phyloP scores from a whole-genome alignment of 2,113 vertebrate species.

The Aleadryas rufinucha region DNA sequence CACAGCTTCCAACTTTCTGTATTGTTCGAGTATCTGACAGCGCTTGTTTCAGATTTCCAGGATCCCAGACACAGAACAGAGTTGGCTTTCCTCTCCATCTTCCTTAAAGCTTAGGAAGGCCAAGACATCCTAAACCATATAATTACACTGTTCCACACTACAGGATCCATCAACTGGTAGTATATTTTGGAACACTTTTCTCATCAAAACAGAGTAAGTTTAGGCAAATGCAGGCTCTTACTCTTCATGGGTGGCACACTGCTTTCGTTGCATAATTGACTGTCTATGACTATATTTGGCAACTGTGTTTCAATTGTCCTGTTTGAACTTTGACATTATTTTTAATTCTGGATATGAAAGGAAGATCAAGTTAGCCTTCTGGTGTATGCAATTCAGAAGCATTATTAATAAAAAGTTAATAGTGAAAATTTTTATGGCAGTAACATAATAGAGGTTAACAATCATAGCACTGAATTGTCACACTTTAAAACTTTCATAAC shows the following conservation, averaged over 20 bases:
- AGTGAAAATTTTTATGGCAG: slow-evolving; percentile 12
- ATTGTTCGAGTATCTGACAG: neutral
- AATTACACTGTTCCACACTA: neutral
- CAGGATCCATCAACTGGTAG: neutral
- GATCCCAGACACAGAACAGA: neutral
- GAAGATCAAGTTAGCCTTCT: slow-evolving; percentile 17
- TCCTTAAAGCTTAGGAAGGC: neutral
- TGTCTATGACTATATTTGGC: slow-evolving; percentile 57
- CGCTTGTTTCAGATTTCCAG: neutral
- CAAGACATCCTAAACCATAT: neutral
- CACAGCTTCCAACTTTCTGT: neutral
- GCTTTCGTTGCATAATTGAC: slow-evolving; percentile 54
- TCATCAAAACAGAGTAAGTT: neutral
- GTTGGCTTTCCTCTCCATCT: neutral
- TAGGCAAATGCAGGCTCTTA: neutral
- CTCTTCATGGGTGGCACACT: slow-evolving; percentile 26
- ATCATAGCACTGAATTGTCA: slow-evolving; percentile 10
- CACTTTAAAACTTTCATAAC: slow-evolving; percentile 70
- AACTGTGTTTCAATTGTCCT: slow-evolving; percentile 50
- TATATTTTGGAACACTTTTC: neutral
- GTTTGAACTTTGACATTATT: slow-evolving; percentile 24
- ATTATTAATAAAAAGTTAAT: neutral
- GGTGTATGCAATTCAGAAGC: neutral
- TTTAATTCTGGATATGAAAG: neutral
- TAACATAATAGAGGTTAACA: slow-evolving; percentile 23